Conservation (phyloP, 2,113 vertebrate species). For the Oryzias woworae region DNA sequence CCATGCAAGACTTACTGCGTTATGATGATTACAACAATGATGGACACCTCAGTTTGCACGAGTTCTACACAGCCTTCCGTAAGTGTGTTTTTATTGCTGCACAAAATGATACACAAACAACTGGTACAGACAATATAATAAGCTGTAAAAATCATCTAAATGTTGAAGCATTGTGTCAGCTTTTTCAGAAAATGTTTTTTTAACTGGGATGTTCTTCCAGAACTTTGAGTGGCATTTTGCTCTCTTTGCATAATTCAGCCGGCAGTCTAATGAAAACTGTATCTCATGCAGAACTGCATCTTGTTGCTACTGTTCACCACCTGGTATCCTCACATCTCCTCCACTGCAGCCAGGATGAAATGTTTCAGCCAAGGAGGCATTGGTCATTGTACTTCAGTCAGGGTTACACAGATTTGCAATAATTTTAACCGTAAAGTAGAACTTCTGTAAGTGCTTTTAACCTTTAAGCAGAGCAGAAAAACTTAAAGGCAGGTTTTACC, state of each 20-base stretch:
- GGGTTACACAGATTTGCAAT: slow-evolving; percentile 17
- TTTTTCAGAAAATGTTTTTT: too few species aligned
- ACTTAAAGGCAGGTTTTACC: slow-evolving; percentile 29
- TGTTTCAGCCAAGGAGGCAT: slow-evolving; percentile 33
- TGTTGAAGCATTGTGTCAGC: too few species aligned
- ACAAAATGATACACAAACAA: too few species aligned
- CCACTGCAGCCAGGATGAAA: slow-evolving; percentile 17
- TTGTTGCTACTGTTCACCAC: not conserved
- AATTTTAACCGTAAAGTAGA: slow-evolving; percentile 47
- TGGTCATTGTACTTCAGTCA: slow-evolving; percentile 34
- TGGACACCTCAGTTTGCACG: slow-evolving; percentile 82
- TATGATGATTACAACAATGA: slow-evolving; percentile 95
- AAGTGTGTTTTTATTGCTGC: slow-evolving; percentile 68
- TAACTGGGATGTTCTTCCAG: too few species aligned
- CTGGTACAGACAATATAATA: too few species aligned
- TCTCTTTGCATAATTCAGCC: not conserved
- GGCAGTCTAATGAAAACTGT: not conserved
- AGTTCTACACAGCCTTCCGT: slow-evolving; percentile 95
- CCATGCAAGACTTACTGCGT: slow-evolving; percentile 85
- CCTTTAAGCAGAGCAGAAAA: slow-evolving; percentile 23
- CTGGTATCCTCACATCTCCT: not conserved
- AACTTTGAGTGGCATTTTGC: not conserved
- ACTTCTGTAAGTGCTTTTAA: slow-evolving; percentile 37
- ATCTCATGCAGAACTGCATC: not conserved
- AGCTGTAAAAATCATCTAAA: too few species aligned